These are phyloP conservation scores for Aphelenchoides fujianensis DNA, from an alignment of 1,140 invertebrate genomes.

Conservation along the genomic window DNA sequence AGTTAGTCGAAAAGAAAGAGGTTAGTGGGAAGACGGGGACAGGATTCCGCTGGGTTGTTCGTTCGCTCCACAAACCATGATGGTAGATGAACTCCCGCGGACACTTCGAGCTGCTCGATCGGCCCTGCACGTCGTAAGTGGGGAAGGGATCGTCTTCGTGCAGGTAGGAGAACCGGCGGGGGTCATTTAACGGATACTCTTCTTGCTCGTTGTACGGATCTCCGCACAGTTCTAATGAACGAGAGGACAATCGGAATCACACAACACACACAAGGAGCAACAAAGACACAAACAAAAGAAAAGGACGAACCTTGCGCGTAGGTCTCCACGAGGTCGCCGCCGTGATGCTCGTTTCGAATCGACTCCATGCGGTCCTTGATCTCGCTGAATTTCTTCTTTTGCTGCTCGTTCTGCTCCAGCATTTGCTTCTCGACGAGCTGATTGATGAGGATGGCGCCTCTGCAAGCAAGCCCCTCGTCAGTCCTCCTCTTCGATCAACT, in stretches of 20 bases:
- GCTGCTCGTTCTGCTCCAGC: constrained; percentile 59
- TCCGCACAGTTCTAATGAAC: neutral
- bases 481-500: no score
- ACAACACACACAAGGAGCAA: constrained; percentile 25
- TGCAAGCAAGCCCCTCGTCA: constrained; percentile 15
- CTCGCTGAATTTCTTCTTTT: constrained; percentile 55
- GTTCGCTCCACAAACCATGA: constrained; percentile 29
- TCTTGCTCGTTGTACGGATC: neutral
- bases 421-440: constrained; percentile 62
- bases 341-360: constrained; percentile 55
- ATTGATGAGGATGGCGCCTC: constrained; percentile 60
- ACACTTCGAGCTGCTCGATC: neutral
- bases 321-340: constrained; percentile 51
- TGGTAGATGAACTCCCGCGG: constrained; percentile 12
- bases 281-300: constrained; percentile 25
- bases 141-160: constrained; percentile 56
- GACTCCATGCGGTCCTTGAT: constrained; percentile 53
- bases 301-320: constrained; percentile 61
- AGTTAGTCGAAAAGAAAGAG: constrained; percentile 13
- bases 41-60: no score
- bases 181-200: neutral
- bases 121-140: constrained; percentile 39
- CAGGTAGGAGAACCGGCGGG: constrained; percentile 29
- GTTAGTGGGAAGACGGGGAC: neutral
- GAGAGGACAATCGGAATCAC: constrained; percentile 13